These are phyloP conservation scores for Etia nguti DNA, from an alignment of 2,113 vertebrate genomes.

Conservation along the genomic window DNA sequence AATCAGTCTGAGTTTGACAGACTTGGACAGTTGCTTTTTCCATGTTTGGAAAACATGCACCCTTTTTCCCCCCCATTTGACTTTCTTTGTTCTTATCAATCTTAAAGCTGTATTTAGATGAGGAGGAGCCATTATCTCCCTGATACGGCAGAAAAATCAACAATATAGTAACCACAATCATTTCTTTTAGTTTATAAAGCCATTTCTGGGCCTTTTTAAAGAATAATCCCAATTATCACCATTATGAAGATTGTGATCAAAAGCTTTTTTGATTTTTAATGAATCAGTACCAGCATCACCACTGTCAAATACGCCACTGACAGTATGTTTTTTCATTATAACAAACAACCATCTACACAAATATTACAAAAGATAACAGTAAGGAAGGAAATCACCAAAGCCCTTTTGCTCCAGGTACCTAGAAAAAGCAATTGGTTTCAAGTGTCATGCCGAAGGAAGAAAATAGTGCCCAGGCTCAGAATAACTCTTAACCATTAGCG, in stretches of 20 bases:
- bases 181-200: not conserved
- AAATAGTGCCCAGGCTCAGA: not conserved
- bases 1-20: slow-evolving; percentile 51
- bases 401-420: not conserved
- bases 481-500: not conserved
- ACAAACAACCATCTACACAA: not conserved
- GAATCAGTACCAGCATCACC: not conserved
- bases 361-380: not conserved
- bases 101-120: slow-evolving; percentile 35
- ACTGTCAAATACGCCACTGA: not conserved
- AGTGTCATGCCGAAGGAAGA: not conserved
- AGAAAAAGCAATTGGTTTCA: not conserved
- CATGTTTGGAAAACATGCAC: slow-evolving; percentile 60
- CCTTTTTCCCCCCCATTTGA: slow-evolving; percentile 13
- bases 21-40: slow-evolving; percentile 55
- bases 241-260: not conserved
- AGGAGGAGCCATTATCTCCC: slow-evolving; percentile 49
- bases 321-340: not conserved
- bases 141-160: slow-evolving; percentile 7
- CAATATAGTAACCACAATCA: not conserved
- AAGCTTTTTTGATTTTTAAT: not conserved
- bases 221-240: not conserved
- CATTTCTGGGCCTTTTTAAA: not conserved
- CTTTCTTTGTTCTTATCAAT: slow-evolving; percentile 32
- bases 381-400: not conserved